These are phyloP conservation scores for Tor tambroides DNA, from an alignment of 2,113 vertebrate species.

Conservation along the genomic window DNA sequence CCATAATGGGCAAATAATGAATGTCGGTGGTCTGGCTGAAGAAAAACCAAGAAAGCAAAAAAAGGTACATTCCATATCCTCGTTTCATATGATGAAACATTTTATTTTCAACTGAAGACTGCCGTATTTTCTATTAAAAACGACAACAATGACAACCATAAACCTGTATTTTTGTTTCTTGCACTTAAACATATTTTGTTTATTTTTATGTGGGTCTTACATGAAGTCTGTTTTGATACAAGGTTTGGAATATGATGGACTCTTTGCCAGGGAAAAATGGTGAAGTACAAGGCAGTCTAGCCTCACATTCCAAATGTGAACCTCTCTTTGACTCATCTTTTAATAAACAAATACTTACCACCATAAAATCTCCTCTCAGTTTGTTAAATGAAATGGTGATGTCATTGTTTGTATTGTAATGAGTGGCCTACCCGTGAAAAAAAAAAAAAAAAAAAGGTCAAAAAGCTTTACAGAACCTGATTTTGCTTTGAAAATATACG, in stretches of 20 bases:
- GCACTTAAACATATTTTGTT: constrained; percentile 85
- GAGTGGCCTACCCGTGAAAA: neutral
- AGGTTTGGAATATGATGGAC: constrained; percentile 78
- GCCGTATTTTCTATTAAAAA: constrained; percentile 75
- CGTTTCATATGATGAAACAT: constrained; percentile 83
- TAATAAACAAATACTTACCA: constrained; percentile 84
- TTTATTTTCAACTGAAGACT: constrained; percentile 78
- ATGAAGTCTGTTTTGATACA: constrained; percentile 80
- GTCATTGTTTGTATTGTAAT: neutral
- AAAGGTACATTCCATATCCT: constrained; percentile 81
- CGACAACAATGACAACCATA: constrained; percentile 73
- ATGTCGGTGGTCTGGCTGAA: constrained; percentile 71
- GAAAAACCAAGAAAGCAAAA: constrained; percentile 64
- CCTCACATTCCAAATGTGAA: constrained; percentile 82
- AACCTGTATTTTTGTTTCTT: constrained; percentile 84
- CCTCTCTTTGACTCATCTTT: constrained; percentile 82
- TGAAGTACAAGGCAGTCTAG: constrained; percentile 76
- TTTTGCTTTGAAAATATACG: neutral
- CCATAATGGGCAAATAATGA: constrained; percentile 70
- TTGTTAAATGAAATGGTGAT: constrained; percentile 73
- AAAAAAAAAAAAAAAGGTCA: neutral
- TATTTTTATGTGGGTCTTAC: constrained; percentile 83
- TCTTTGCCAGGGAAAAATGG: constrained; percentile 72
- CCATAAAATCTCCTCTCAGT: constrained; percentile 76
- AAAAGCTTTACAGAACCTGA: neutral